Evolutionary conservation across 2,888 invertebrate species (phyloP), one percentile per base, ranked within the genome.

Genomic region (Ennomos quercinarius): DNA sequence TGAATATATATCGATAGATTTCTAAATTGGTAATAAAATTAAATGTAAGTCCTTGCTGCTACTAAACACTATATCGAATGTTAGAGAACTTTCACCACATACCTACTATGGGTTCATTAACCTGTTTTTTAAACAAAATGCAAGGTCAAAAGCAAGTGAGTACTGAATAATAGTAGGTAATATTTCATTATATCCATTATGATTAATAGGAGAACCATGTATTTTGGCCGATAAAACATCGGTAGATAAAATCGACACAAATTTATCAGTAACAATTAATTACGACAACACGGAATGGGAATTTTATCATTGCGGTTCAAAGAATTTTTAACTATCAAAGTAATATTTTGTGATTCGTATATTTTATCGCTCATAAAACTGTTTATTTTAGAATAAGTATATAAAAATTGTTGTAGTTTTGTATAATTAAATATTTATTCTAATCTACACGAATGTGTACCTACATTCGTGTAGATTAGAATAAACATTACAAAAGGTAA

Each of bases 11-110:
- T 47, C 36, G 27, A 42, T 38, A 52, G 42, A 46, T 61, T 60
- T 55, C 51, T 39, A 61, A 51, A 46, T 50, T 27, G 51, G 55
- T 43, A 55, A 56, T 61, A 61, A 47, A 61, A 48, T 47, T 56
- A 36, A 10, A 53, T 4, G 3, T 36, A 35, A 48, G 60, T 56
- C 60, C 60, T 52, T 61, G 55, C 51, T 34, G 36, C 48, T 58
- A 10, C 53, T 41, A 53, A 53, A 35, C 36, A 39, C 35, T 46
- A 36, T 50, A 36, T 49, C 35, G 42, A 48, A 43, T 44, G 47
- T 48, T 34, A 50, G 44, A 40, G 44, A 36, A 51, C 60, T 61
- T 61, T 61, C 60, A 47, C 55, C 39, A 35, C 49, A 39, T 36
- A 39, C 47, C n/a, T n/a, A 17, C 35, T 34, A 39, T 39, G n/a